Percentiles rank a stretch among this genome's conserved stretches.
phyloP scores from a whole-genome alignment of 2,797 vertebrate genomes.

The Poliocrania exsul region DNA sequence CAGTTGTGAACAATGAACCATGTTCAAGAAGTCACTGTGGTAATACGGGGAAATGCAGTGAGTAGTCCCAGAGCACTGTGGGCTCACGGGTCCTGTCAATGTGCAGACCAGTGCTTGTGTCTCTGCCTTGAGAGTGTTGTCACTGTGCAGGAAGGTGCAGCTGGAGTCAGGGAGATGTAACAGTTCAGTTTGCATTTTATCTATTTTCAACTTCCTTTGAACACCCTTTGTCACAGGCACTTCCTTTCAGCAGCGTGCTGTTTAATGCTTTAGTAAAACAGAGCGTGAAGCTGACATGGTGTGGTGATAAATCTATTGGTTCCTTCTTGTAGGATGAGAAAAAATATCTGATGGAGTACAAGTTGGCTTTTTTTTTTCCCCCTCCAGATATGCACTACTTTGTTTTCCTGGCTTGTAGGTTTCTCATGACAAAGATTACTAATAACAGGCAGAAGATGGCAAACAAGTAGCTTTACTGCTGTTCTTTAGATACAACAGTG shows the following conservation, averaged over 20 bases:
- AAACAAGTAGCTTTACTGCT: neutral
- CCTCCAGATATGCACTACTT: neutral
- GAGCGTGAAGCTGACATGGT: neutral
- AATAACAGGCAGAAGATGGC: neutral
- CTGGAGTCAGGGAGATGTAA: neutral
- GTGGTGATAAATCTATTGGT: neutral
- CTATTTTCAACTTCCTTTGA: constrained; percentile 23
- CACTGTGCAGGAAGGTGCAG: neutral
- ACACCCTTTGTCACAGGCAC: neutral
- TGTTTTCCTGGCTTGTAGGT: neutral
- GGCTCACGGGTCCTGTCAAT: neutral
- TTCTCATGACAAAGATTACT: neutral
- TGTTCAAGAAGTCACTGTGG: neutral
- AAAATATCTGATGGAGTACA: neutral
- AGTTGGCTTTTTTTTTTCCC: too few species aligned
- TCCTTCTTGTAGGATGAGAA: neutral
- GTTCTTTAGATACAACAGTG: neutral
- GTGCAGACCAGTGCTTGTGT: neutral
- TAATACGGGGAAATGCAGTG: neutral
- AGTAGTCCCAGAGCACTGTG: neutral
- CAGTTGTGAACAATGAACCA: neutral
- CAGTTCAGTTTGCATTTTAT: constrained; percentile 7
- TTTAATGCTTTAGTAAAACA: neutral
- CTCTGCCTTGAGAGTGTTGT: neutral
- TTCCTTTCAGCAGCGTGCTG: neutral